phyloP scores from a whole-genome alignment of 2,888 invertebrate species.

The Hybos culiciformis region DNA sequence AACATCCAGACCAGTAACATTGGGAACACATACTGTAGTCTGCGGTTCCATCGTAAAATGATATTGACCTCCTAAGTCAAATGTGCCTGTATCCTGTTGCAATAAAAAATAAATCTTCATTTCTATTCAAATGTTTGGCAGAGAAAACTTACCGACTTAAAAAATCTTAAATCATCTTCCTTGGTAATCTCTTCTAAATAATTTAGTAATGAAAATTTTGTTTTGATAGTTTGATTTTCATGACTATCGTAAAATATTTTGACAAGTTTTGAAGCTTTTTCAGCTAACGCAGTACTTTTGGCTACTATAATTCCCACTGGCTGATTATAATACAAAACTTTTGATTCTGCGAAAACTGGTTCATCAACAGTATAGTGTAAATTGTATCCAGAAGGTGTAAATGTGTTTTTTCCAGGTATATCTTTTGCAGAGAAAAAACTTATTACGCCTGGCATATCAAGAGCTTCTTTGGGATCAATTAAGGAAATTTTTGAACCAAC shows the following conservation, averaged over 20 bases:
- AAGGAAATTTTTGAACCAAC: constrained; percentile 42
- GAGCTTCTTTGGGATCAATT: constrained; percentile 44
- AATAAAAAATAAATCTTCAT: constrained; percentile 16
- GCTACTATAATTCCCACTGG: constrained; percentile 63
- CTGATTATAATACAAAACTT: constrained; percentile 50
- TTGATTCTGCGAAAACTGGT: constrained; percentile 27
- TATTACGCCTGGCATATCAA: constrained; percentile 50
- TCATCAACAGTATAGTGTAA: constrained; percentile 21
- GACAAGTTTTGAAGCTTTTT: constrained; percentile 43
- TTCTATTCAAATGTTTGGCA: too few relatives aligned
- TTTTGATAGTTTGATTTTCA: constrained; percentile 21
- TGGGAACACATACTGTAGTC: constrained; percentile 48
- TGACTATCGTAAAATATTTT: constrained; percentile 38
- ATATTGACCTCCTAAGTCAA: constrained; percentile 49
- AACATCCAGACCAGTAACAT: constrained; percentile 58
- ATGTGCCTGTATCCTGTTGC: constrained; percentile 39
- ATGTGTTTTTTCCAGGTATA: constrained; percentile 50
- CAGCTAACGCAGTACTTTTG: constrained; percentile 42
- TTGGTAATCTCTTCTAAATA: constrained; percentile 32
- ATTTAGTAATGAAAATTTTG: constrained; percentile 33
- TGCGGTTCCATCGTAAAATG: constrained; percentile 68
- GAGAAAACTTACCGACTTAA: too few relatives aligned
- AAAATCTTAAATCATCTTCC: constrained; percentile 12
- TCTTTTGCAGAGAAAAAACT: constrained; percentile 50
- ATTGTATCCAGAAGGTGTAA: constrained; percentile 21